Base-by-base conservation (phyloP, 2,797 vertebrate species). In the Eidolon dupreanum region DNA sequence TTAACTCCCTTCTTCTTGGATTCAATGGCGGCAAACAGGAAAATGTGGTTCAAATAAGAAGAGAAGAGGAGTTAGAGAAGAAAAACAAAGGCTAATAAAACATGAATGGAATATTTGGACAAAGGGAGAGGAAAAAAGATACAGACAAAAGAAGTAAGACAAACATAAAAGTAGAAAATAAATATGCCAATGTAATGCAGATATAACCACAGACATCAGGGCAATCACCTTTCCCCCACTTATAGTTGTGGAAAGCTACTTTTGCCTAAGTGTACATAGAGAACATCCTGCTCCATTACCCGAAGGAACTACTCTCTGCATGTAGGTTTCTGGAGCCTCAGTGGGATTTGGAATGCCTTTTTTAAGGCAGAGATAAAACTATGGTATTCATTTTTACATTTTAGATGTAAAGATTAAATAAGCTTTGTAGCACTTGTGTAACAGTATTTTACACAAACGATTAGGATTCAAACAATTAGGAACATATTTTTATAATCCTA, bases 371-470 rank as follows among this genome's bases (percentile, higher is more conserved):
- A 79, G 28, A 31, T 78, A 87, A 97, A 96, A 88, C 59, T 86
- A 73, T 28, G 9, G 7, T 68, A 19, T 74, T 94, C 4, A 79
- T 88, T 95, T 97, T 94, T 82, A 9, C 43, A 53, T 88, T 88
- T 93, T 84, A 88, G 73, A 49, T 46, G 51, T 81, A 65, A 93
- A 94, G 63, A 73, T 79, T 92, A 65, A 68, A 71, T 73, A 93
- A 92, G 4, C n/a, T 94, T 79, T 97, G 46, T 78, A 79, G 26
- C 59, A 59, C 22, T 82, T 73, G 19, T 26, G 36, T 74, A 92
- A 88, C 26, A 68, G 12, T 61, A 70, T 70, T 94, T 90, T 94
- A 81, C 33, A 88, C 75, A 36, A n/a, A n/a, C 9, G 92, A 92
- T 85, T 59, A 51, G 11, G 20, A 85, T 75, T 77, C 46, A 87